Conservation (phyloP, 92 coral and sea anemone species). For the Epizoanthus stellaris region DNA sequence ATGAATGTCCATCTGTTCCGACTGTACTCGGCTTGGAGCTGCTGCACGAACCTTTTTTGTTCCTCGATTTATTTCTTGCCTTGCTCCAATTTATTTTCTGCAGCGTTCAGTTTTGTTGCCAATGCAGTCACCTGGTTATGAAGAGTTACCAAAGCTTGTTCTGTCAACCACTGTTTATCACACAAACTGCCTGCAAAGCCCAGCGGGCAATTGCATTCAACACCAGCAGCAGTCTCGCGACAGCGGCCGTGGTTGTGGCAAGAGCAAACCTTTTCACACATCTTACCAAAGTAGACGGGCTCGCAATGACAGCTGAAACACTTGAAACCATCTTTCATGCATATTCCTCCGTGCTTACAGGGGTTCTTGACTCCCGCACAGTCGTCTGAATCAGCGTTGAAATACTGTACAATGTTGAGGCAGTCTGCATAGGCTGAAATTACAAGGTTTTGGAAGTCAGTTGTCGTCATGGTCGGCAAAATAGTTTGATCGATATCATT, state of each 20-base stretch:
- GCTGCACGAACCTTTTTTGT: neutral
- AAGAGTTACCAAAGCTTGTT: conserved; percentile 17
- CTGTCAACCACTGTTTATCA: conserved; percentile 28
- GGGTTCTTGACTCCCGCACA: conserved; percentile 31
- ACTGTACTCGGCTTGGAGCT: neutral
- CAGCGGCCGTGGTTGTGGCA: conserved; percentile 51
- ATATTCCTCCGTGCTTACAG: conserved; percentile 42
- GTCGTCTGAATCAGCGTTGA: conserved; percentile 59
- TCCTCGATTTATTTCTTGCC: conserved; percentile 4
- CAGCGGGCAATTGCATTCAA: conserved; percentile 48
- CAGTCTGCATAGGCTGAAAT: conserved; percentile 66
- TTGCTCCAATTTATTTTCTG: conserved; percentile 24
- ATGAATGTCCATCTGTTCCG: conserved; percentile 44
- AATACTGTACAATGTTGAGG: conserved; percentile 60
- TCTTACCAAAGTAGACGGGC: conserved; percentile 47
- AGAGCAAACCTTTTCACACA: conserved; percentile 44
- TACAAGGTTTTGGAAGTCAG: conserved; percentile 60
- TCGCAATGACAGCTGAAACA: conserved; percentile 50
- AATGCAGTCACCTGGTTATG: conserved; percentile 19
- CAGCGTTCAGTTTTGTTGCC: neutral
- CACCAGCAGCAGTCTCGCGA: conserved; percentile 22
- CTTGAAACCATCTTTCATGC: conserved; percentile 58
- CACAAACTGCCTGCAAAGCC: conserved; percentile 46
- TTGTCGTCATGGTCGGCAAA: conserved; percentile 45
- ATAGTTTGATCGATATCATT: conserved; percentile 56